These are phyloP conservation scores for Trypoxylon attenuatum DNA, from an alignment of 2,888 invertebrate species.

Conservation along the genomic window DNA sequence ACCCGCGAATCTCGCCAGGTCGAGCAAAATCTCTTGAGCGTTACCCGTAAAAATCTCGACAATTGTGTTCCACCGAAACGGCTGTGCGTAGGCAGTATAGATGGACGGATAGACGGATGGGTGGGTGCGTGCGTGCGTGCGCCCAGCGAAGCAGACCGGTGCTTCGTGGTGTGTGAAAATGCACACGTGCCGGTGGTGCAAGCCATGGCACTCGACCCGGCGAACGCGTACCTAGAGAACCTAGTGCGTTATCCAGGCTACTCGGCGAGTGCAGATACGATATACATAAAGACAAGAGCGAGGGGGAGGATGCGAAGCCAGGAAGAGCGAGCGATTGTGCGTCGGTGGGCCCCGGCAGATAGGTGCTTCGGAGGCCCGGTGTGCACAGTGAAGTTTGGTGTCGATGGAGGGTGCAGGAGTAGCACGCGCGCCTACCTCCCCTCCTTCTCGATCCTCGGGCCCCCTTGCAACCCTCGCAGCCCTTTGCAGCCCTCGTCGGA, in stretches of 20 bases:
- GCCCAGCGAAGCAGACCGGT: constrained; percentile 3
- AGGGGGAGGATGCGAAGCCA: too few relatives aligned
- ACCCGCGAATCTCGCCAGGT: not conserved
- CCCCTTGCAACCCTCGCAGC: too few relatives aligned
- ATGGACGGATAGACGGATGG: not conserved
- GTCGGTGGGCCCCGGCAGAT: not conserved
- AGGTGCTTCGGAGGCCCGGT: not conserved
- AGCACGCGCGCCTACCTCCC: not conserved
- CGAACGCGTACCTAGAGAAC: not conserved
- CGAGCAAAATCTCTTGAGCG: not conserved
- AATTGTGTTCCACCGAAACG: too few relatives aligned
- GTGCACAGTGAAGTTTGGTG: too few relatives aligned
- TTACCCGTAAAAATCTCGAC: too few relatives aligned
- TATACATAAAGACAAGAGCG: not conserved
- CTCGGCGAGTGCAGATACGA: not conserved
- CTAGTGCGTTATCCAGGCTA: not conserved
- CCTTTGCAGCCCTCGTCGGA: too few relatives aligned
- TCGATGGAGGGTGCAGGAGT: not conserved
- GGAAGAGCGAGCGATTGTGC: not conserved
- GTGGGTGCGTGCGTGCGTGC: constrained; percentile 5
- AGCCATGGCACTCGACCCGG: constrained; percentile 21
- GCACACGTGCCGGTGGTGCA: constrained; percentile 43
- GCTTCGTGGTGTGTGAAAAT: constrained; percentile 43
- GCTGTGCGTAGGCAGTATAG: too few relatives aligned
- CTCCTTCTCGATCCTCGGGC: too few relatives aligned